Percentiles rank a stretch among this genome's conserved stretches.
These are phyloP conservation scores for Cyclopterus lumpus DNA, from an alignment of 2,797 vertebrate genomes.

Conservation along the genomic window DNA sequence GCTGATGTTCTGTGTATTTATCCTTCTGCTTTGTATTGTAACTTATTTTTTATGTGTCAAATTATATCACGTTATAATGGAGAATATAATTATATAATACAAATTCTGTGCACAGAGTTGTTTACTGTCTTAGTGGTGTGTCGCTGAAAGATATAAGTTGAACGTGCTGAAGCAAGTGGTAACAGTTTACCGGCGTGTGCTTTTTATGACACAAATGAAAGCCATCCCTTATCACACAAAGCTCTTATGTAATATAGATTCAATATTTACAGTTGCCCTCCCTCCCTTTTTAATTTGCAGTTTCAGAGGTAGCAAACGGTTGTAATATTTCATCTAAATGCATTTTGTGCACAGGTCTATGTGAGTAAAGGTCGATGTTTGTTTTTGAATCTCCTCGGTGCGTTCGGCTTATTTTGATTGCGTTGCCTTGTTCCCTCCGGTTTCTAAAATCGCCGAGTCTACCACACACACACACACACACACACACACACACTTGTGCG, in stretches of 20 bases:
- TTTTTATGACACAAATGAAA: conserved; percentile 80
- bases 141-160: conserved; percentile 43
- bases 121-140: conserved; percentile 41
- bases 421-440: conserved; percentile 37
- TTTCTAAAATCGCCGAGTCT: conserved; percentile 42
- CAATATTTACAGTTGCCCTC: conserved; percentile 81
- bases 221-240: conserved; percentile 73
- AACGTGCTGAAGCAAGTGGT: conserved; percentile 66
- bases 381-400: conserved; percentile 33
- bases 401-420: conserved; percentile 9
- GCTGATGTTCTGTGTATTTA: conserved; percentile 51
- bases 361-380: conserved; percentile 47
- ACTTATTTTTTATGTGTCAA: conserved; percentile 46
- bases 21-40: conserved; percentile 40
- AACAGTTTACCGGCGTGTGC: conserved; percentile 53
- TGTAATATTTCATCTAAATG: conserved; percentile 46
- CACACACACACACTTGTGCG: conserved; percentile 33
- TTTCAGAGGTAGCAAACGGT: conserved; percentile 46
- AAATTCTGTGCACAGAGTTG: conserved; percentile 35
- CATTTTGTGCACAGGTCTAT: conserved; percentile 59
- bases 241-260: conserved; percentile 76
- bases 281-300: conserved; percentile 56
- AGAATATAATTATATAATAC: conserved; percentile 24
- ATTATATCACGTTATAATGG: conserved; percentile 25
- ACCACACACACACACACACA: conserved; percentile 36